Percentiles rank a stretch among this genome's conserved stretches.
Evolutionary conservation across 2,888 invertebrate genomes (phyloP).

Genomic region (Protonemura montana): DNA sequence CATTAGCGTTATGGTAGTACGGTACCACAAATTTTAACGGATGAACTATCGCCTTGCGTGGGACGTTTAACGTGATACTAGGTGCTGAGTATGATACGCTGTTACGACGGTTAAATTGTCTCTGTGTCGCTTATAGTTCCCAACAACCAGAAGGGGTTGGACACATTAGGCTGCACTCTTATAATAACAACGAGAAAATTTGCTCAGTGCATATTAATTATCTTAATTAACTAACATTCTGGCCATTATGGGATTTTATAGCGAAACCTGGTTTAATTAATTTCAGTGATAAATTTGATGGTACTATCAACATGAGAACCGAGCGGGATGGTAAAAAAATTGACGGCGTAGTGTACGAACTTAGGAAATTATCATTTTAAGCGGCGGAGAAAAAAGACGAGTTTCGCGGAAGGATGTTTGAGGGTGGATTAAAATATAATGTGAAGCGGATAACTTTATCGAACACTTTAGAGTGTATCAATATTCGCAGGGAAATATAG

Average conservation of each 20-base stretch:
- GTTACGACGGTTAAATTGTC: neutral
- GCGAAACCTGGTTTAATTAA: conserved; percentile 5
- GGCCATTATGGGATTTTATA: neutral
- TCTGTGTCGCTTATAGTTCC: neutral
- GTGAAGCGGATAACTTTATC: too few species aligned
- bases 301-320: neutral
- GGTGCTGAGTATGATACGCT: neutral
- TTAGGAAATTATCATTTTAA: neutral
- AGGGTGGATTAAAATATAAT: too few species aligned
- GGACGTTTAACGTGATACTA: too few species aligned
- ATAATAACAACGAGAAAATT: neutral
- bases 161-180: neutral
- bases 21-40: neutral
- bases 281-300: neutral
- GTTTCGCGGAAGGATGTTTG: neutral
- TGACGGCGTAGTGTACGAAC: neutral
- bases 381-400: neutral
- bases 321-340: neutral
- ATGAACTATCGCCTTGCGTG: neutral
- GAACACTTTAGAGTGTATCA: too few species aligned
- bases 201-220: conserved; percentile 7
- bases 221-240: neutral
- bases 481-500: too few species aligned
- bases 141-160: neutral
- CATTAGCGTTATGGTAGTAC: too few species aligned